Conservation (phyloP, 2,797 vertebrate species). For the Sebastes hopkinsi region DNA sequence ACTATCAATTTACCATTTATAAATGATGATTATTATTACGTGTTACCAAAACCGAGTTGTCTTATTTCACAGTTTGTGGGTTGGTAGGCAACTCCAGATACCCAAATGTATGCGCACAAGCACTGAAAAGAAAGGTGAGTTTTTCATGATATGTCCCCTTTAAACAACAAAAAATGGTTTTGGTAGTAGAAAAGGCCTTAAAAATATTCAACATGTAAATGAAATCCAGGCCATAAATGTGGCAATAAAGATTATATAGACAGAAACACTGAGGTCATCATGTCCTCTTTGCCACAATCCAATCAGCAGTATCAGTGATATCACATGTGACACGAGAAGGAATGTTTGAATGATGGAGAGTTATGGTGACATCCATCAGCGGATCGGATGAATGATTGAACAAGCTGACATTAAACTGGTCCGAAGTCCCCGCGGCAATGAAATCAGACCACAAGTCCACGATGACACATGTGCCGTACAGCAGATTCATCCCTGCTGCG, state of each 20-base stretch:
- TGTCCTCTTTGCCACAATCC: not conserved
- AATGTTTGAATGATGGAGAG: constrained; percentile 4
- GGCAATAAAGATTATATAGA: constrained; percentile 10
- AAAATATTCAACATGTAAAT: not conserved
- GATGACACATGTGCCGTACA: not conserved
- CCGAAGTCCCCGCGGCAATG: not conserved
- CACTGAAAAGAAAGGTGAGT: not conserved
- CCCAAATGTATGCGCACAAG: not conserved
- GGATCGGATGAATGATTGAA: not conserved
- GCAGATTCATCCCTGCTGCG: not conserved
- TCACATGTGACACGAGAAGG: not conserved
- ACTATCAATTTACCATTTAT: no score
- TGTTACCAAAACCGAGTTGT: not conserved
- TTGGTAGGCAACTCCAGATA: not conserved
- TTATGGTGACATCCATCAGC: constrained; percentile 25
- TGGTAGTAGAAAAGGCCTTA: not conserved
- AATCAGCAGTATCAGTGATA: constrained; percentile 1
- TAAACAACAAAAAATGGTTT: not conserved
- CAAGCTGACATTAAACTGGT: not conserved
- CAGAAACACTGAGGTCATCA: not conserved
- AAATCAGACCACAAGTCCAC: not conserved
- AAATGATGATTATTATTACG: no score
- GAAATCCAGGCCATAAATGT: not conserved
- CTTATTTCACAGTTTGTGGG: not conserved
- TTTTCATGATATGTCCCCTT: not conserved